These are phyloP conservation scores for Dreissena polymorpha DNA, from an alignment of 1,140 invertebrate genomes.

Conservation along the genomic window DNA sequence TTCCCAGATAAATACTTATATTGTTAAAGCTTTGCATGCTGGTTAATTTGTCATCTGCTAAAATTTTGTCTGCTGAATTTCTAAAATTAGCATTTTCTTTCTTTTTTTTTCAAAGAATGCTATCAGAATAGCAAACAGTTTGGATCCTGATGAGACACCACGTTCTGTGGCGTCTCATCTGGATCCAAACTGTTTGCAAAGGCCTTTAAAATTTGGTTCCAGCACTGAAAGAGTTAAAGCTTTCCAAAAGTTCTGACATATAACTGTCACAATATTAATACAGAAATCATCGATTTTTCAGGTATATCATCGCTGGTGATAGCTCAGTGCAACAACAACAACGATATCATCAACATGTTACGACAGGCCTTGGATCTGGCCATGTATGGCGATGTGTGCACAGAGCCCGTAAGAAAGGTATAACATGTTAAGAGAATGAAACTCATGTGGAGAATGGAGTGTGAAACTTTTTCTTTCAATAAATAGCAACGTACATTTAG, in stretches of 20 bases:
- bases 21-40: not conserved
- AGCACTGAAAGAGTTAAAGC: not conserved
- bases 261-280: not conserved
- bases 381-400: not conserved
- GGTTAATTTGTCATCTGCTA: too few species aligned
- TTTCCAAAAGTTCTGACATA: not conserved
- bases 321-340: conserved; percentile 61
- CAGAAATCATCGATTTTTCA: not conserved
- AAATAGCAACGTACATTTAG: not conserved
- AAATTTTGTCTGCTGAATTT: too few species aligned
- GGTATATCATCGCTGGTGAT: conserved; percentile 64
- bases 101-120: too few species aligned
- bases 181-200: too few species aligned
- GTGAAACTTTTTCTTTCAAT: not conserved
- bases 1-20: not conserved
- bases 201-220: too few species aligned
- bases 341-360: conserved; percentile 25
- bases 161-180: too few species aligned
- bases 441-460: not conserved
- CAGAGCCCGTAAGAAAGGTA: not conserved
- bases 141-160: too few species aligned
- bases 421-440: not conserved
- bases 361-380: not conserved
- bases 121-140: too few species aligned
- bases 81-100: too few species aligned